Conservation (phyloP, 2,113 vertebrate species). For the Halcyon senegalensis region DNA sequence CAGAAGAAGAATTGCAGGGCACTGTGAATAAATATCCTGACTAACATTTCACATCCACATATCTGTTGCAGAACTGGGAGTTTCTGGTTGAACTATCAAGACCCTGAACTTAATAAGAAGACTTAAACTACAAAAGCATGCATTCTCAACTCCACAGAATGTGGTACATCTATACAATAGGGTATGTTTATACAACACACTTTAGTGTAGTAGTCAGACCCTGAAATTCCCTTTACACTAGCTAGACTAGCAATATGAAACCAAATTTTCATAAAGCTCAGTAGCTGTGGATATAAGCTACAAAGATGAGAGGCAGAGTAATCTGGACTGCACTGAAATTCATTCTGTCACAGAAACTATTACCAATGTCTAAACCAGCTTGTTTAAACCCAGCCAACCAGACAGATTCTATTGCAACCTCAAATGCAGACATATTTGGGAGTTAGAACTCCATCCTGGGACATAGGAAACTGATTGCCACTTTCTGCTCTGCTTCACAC, state of each 20-base stretch:
- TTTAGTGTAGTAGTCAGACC: neutral
- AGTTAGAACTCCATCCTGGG: neutral
- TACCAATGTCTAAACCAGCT: neutral
- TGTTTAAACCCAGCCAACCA: neutral
- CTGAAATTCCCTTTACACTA: neutral
- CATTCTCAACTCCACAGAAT: neutral
- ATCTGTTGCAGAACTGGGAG: neutral
- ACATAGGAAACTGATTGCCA: neutral
- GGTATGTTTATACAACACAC: neutral
- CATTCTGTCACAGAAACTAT: neutral
- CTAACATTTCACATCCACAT: neutral
- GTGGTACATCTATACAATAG: neutral
- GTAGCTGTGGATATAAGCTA: neutral
- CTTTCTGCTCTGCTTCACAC: neutral
- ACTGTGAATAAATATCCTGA: neutral
- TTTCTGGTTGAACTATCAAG: neutral
- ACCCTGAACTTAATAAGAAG: neutral
- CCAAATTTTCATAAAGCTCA: neutral
- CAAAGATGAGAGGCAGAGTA: neutral
- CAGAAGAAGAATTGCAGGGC: neutral
- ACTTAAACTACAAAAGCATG: neutral
- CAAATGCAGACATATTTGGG: neutral
- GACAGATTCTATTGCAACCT: neutral
- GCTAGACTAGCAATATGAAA: neutral
- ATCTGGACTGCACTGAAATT: neutral